Conservation (phyloP, 2,113 vertebrate species). For the Dendropsophus ebraccatus region DNA sequence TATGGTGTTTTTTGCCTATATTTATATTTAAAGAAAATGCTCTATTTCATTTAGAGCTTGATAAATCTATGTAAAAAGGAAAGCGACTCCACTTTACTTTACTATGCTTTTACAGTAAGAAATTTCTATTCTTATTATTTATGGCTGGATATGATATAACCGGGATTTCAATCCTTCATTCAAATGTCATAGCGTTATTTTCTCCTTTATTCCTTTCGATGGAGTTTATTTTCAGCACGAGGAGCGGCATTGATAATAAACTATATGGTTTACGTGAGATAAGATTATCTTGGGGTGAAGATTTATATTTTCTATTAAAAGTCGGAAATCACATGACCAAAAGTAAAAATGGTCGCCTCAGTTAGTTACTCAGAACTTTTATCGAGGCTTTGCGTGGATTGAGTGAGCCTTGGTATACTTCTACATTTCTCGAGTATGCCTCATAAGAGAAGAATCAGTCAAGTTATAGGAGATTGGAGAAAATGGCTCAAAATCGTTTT, state of each 20-base stretch:
- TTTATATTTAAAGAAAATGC: too few relatives aligned
- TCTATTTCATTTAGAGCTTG: too few relatives aligned
- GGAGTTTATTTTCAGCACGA: slow-evolving; percentile 62
- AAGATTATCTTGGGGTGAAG: too few relatives aligned
- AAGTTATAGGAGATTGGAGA: background rate
- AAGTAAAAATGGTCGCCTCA: slow-evolving; percentile 65
- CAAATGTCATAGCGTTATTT: slow-evolving; percentile 65
- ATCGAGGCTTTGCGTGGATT: slow-evolving; percentile 59
- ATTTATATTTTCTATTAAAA: slow-evolving; percentile 77
- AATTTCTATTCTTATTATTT: too few relatives aligned
- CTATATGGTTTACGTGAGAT: slow-evolving; percentile 70
- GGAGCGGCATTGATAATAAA: slow-evolving; percentile 66
- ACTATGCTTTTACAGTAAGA: too few relatives aligned
- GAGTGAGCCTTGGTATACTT: slow-evolving; percentile 57
- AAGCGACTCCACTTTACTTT: too few relatives aligned
- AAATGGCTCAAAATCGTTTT: background rate
- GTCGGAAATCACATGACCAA: slow-evolving; percentile 72
- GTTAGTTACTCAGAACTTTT: slow-evolving; percentile 59
- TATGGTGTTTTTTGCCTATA: too few relatives aligned
- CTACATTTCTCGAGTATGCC: too few relatives aligned
- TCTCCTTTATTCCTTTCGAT: slow-evolving; percentile 63
- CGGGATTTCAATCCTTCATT: too few relatives aligned
- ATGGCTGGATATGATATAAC: too few relatives aligned
- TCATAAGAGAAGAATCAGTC: background rate
- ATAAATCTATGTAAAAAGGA: too few relatives aligned